Evolutionary conservation across 2,797 vertebrate genomes (phyloP), one percentile per base, ranked within the genome.

Genomic region (Girardinus metallicus): DNA sequence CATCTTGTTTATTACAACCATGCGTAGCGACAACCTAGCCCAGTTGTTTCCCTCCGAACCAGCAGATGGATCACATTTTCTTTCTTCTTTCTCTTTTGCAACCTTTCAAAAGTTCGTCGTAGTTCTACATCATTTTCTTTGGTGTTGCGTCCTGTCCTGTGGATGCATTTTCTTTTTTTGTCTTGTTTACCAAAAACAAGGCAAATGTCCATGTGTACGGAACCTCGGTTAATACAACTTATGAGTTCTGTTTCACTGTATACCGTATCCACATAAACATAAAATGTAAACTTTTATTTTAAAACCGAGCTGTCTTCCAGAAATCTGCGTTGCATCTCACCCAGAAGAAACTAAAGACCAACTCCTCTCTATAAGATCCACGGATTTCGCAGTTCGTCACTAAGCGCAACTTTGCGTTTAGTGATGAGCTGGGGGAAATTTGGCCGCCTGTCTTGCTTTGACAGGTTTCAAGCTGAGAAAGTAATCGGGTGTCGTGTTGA

Each of bases 401-500:
- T 75, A 51, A 39, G 75, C 80, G 83, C 60, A 39, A 18, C 41
- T 66, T 57, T n/a, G n/a, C n/a, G n/a, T n/a, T n/a, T n/a, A n/a
- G n/a, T n/a, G n/a, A n/a, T n/a, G n/a, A n/a, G n/a, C n/a, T n/a
- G 13, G 5, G 15, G 15, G 39, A 68, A 84, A 83, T 75, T 53
- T 62, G 15, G 74, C 1, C 21, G 49, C 85, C 74, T 73, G 80
- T 83, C 86, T 81, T 86, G 73, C 74, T 80, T 85, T 41, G 51
- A 18, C n/a, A 62, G 62, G 31, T 81, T 85, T 91, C 68, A 31
- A 85, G 77, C 80, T 77, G 73, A 70, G 75, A 81, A 75, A 80
- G 76, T 77, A 83, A 87, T 71, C 74, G 74, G 73, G 82, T 81
- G 84, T 73, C 79, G 62, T 11, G 43, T 49, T 80, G 83, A 84